These are phyloP conservation scores for Plagodis dolabraria DNA, from an alignment of 2,888 invertebrate genomes.

Conservation along the genomic window DNA sequence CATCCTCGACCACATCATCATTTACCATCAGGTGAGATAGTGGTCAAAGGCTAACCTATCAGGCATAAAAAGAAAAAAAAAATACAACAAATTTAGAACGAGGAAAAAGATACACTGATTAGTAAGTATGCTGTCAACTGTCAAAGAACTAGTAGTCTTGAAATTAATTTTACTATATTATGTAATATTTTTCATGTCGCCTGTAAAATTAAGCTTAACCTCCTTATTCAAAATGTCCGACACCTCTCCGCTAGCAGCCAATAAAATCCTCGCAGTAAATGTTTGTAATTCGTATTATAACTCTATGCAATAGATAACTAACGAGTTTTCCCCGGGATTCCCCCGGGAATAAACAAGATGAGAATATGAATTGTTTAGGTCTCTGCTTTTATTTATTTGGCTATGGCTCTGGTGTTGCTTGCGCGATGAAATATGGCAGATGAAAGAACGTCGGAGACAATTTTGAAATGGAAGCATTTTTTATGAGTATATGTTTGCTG, in stretches of 20 bases:
- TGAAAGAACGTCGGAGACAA: constrained; percentile 11
- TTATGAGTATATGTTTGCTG: too few relatives aligned
- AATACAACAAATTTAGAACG: too few relatives aligned
- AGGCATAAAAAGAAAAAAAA: too few relatives aligned
- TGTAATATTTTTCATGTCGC: too few relatives aligned
- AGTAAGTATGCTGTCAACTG: too few relatives aligned
- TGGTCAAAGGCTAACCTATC: too few relatives aligned
- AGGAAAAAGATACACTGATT: too few relatives aligned
- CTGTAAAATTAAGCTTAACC: too few relatives aligned
- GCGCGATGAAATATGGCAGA: constrained; percentile 20
- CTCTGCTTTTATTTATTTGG: constrained; percentile 24
- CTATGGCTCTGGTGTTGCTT: constrained; percentile 12
- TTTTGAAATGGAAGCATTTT: constrained; percentile 3
- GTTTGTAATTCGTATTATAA: constrained; percentile 39
- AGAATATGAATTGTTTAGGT: constrained; percentile 38
- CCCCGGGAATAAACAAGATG: constrained; percentile 33
- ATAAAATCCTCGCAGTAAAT: constrained; percentile 40
- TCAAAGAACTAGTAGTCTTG: not conserved
- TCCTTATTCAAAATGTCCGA: not conserved
- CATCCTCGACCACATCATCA: too few relatives aligned
- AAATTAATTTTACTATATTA: not conserved
- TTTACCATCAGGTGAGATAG: too few relatives aligned
- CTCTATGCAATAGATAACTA: constrained; percentile 39
- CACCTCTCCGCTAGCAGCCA: constrained; percentile 15
- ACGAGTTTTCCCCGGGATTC: constrained; percentile 33